phyloP scores from a whole-genome alignment of 2,797 vertebrate genomes.

The Rhinella marina region DNA sequence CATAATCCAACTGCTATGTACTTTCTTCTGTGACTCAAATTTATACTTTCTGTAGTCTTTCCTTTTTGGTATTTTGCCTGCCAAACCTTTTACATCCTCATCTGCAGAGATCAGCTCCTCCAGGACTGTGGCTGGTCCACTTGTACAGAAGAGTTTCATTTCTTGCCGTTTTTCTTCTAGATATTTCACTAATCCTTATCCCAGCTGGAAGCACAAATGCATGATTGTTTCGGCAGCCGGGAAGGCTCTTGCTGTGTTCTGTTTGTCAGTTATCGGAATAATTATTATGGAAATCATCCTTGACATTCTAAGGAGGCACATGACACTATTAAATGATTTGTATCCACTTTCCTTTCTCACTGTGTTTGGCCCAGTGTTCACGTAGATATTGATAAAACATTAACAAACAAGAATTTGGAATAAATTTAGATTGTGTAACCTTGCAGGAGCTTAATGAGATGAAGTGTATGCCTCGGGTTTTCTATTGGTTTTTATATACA shows the following conservation, averaged over 20 bases:
- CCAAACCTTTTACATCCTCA: not conserved
- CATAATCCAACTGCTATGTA: not conserved
- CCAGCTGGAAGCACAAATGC: slow-evolving; percentile 46
- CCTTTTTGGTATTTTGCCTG: not conserved
- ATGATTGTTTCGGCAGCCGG: slow-evolving; percentile 34
- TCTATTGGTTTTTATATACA: not conserved
- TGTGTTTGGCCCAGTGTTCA: slow-evolving; percentile 25
- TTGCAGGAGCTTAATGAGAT: slow-evolving; percentile 20
- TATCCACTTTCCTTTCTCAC: slow-evolving; percentile 49
- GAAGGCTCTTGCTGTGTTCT: slow-evolving; percentile 53
- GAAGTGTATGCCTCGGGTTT: not conserved
- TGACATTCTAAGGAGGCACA: slow-evolving; percentile 55
- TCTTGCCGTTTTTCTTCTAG: slow-evolving; percentile 16
- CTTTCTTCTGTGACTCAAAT: not conserved
- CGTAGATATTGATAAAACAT: slow-evolving; percentile 53
- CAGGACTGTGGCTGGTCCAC: not conserved
- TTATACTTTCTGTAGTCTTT: not conserved
- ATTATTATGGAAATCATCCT: slow-evolving; percentile 58
- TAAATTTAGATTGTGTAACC: slow-evolving; percentile 10
- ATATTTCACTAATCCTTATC: slow-evolving; percentile 56
- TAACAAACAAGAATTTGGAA: slow-evolving; percentile 47
- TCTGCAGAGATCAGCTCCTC: slow-evolving; percentile 1
- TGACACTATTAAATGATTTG: slow-evolving; percentile 52
- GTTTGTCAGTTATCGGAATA: slow-evolving; percentile 58
- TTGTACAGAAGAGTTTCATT: slow-evolving; percentile 12